phyloP scores from a whole-genome alignment of 37 sponge, comb jelly and placozoan genomes.

The Geodia barretti region DNA sequence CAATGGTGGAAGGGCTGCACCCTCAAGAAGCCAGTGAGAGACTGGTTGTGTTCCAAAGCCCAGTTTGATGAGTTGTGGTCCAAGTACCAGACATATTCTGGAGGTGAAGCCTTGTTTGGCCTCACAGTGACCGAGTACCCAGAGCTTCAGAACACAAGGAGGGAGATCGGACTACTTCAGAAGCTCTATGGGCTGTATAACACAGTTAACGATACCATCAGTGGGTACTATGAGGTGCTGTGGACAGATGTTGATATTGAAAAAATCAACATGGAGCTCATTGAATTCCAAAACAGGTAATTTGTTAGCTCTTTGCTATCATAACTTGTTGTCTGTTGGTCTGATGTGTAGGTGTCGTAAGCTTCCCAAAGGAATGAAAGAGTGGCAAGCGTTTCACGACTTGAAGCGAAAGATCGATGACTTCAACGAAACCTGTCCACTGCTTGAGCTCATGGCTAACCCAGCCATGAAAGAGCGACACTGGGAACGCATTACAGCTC shows the following conservation, averaged over 20 bases:
- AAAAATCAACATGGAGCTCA: conserved; percentile 92
- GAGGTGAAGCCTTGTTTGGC: conserved; percentile 96
- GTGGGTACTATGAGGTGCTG: conserved; percentile 93
- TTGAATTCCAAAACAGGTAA: conserved; percentile 96
- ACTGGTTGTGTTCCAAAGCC: conserved; percentile 83
- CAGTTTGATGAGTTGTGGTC: conserved; percentile 93
- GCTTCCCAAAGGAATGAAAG: conserved; percentile 95
- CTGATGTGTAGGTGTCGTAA: conserved; percentile 87
- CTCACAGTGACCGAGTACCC: conserved; percentile 90
- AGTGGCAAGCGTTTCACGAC: conserved; percentile 96
- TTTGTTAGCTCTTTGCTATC: too few species aligned
- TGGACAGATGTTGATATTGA: conserved; percentile 98
- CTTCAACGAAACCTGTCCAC: conserved; percentile 96
- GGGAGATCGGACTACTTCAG: conserved; percentile 91
- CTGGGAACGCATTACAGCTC: conserved; percentile 80
- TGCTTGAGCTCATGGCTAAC: conserved; percentile 95
- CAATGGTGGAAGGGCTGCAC: conserved; percentile 88
- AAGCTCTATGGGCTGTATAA: conserved; percentile 95
- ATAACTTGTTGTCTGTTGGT: too few species aligned
- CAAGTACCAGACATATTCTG: conserved; percentile 89
- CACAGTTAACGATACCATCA: conserved; percentile 83
- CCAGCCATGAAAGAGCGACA: conserved; percentile 95
- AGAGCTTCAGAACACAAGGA: conserved; percentile 63
- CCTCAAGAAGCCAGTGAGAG: conserved; percentile 95
- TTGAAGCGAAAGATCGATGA: conserved; percentile 95